A percentile compares a stretch with the other conserved stretches of the same genome.
Evolutionary conservation across 2,113 vertebrate species (phyloP).

Genomic region (Python bivittatus): DNA sequence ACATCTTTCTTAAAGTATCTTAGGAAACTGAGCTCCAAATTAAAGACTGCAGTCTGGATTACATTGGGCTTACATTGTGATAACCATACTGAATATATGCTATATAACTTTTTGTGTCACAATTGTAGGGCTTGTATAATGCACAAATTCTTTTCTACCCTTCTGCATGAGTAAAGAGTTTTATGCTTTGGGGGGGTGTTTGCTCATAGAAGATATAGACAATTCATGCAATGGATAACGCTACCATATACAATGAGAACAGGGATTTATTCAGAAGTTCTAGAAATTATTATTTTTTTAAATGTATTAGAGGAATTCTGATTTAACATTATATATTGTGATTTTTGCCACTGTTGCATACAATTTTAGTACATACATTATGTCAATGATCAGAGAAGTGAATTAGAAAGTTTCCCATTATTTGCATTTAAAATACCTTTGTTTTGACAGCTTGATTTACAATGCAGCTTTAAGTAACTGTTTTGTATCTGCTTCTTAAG

Average conservation of each 20-base stretch:
- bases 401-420: not conserved
- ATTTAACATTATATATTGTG: not conserved
- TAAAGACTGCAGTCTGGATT: not conserved
- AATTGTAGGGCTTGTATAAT: not conserved
- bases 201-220: not conserved
- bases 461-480: conserved; percentile 4
- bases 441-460: conserved; percentile 24
- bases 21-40: not conserved
- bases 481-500: conserved; percentile 25
- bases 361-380: not conserved
- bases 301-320: not conserved
- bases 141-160: not conserved
- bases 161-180: not conserved
- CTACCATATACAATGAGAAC: not conserved
- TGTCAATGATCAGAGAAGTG: not conserved
- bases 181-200: not conserved
- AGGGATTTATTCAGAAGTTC: not conserved
- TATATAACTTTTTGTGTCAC: not conserved
- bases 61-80: not conserved
- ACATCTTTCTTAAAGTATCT: no score
- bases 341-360: not conserved
- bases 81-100: not conserved
- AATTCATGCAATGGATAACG: not conserved
- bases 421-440: not conserved
- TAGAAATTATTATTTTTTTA: not conserved